Percentiles rank a stretch among this genome's conserved stretches.
These are phyloP conservation scores for Felis chaus DNA, from an alignment of 2,113 vertebrate genomes.

Conservation along the genomic window DNA sequence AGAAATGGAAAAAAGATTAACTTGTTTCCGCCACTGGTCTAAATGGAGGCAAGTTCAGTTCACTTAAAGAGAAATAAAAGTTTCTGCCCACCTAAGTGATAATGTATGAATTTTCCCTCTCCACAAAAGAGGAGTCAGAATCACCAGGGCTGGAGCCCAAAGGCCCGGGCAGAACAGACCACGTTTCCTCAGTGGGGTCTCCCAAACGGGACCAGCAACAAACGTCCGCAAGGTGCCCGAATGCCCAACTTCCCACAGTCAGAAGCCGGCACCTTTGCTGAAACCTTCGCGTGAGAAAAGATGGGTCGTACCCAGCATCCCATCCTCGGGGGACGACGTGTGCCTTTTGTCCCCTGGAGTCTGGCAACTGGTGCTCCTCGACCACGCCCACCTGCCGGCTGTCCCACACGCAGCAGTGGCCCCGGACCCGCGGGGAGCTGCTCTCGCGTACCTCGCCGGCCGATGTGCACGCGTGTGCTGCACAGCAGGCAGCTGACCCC, in stretches of 20 bases:
- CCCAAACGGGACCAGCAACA: rapidly evolving
- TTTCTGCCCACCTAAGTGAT: background rate
- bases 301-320: rapidly evolving
- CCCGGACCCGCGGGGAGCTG: background rate
- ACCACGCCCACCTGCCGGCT: background rate
- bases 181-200: background rate
- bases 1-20: constrained; percentile 73
- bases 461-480: rapidly evolving
- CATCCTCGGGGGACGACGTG: background rate
- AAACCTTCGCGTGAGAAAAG: rapidly evolving
- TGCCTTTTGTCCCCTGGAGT: too few relatives aligned
- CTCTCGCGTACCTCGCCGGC: background rate
- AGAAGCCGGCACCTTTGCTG: background rate
- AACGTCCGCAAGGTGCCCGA: rapidly evolving
- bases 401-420: rapidly evolving
- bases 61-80: background rate
- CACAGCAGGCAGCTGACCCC: background rate
- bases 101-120: background rate
- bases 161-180: rapidly evolving
- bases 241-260: rapidly evolving
- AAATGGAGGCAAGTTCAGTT: constrained; percentile 9
- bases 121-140: background rate
- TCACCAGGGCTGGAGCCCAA: rapidly evolving
- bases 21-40: constrained; percentile 22
- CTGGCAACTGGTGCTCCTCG: background rate